Conservation (phyloP, 2,888 invertebrate species). For the Willowsia nigromaculata region DNA sequence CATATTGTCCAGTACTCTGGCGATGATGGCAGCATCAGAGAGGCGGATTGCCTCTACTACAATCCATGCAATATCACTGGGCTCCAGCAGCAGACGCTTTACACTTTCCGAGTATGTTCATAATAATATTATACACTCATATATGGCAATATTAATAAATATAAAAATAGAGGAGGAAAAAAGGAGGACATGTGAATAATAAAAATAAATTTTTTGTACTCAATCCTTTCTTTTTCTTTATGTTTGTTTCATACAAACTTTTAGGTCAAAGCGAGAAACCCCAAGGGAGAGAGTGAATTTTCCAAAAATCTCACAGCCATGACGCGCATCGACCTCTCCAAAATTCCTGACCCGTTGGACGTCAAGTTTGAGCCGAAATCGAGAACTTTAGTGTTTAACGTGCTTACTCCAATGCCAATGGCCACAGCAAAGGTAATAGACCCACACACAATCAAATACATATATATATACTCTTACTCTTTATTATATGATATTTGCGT, state of each 20-base stretch:
- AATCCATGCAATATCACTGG: constrained; percentile 94
- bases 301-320: constrained; percentile 91
- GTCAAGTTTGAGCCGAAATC: constrained; percentile 91
- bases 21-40: constrained; percentile 84
- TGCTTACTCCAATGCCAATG: constrained; percentile 80
- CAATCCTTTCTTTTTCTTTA: not conserved
- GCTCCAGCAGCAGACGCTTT: constrained; percentile 92
- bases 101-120: constrained; percentile 89
- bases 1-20: constrained; percentile 91
- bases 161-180: constrained; percentile 4
- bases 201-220: constrained; percentile 42
- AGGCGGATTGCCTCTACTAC: constrained; percentile 90
- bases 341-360: constrained; percentile 88
- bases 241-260: constrained; percentile 73
- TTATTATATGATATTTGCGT: not conserved
- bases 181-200: constrained; percentile 22
- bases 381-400: constrained; percentile 88
- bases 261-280: constrained; percentile 91
- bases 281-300: constrained; percentile 92
- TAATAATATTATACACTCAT: too few species aligned
- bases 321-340: constrained; percentile 88
- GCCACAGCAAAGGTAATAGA: constrained; percentile 77
- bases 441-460: not conserved
- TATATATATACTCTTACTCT: not conserved
- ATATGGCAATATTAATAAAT: not conserved